A percentile compares a stretch with the other conserved stretches of the same genome.
These are phyloP conservation scores for Carterocephalus palaemon DNA, from an alignment of 2,888 invertebrate genomes.

Conservation along the genomic window DNA sequence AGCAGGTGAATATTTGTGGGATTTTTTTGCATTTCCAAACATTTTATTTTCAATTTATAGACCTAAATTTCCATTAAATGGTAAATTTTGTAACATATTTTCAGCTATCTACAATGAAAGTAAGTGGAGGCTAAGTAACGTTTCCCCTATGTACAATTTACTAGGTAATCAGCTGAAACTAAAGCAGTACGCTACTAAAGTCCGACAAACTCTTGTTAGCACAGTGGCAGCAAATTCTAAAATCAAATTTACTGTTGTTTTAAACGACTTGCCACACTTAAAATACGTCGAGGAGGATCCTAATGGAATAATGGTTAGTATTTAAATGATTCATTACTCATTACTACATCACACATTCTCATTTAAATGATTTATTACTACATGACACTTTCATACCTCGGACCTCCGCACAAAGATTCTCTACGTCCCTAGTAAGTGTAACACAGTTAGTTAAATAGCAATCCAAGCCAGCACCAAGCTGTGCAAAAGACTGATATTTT, in stretches of 20 bases:
- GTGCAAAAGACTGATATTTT: not conserved
- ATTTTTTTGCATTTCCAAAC: no score
- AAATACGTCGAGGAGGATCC: constrained; percentile 62
- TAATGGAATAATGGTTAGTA: constrained; percentile 54
- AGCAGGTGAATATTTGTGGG: constrained; percentile 37
- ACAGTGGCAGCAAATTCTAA: constrained; percentile 44
- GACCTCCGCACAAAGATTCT: no score
- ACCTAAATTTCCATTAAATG: no score
- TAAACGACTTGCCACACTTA: constrained; percentile 53
- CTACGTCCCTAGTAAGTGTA: no score
- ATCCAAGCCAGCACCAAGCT: no score
- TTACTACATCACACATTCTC: no score
- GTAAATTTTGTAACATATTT: no score
- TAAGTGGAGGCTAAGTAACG: constrained; percentile 57
- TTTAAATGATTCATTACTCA: no score
- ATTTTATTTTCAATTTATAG: no score
- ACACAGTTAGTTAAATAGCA: no score
- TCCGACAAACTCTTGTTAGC: constrained; percentile 57
- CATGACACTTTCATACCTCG: no score
- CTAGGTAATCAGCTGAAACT: constrained; percentile 54
- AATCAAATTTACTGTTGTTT: constrained; percentile 50
- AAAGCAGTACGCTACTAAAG: constrained; percentile 65
- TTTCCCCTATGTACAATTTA: constrained; percentile 63
- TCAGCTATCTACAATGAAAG: constrained; percentile 66
- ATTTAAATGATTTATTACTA: no score